Evolutionary conservation across 2,888 invertebrate species (phyloP).

Genomic region (Taphrorychus bicolor): DNA sequence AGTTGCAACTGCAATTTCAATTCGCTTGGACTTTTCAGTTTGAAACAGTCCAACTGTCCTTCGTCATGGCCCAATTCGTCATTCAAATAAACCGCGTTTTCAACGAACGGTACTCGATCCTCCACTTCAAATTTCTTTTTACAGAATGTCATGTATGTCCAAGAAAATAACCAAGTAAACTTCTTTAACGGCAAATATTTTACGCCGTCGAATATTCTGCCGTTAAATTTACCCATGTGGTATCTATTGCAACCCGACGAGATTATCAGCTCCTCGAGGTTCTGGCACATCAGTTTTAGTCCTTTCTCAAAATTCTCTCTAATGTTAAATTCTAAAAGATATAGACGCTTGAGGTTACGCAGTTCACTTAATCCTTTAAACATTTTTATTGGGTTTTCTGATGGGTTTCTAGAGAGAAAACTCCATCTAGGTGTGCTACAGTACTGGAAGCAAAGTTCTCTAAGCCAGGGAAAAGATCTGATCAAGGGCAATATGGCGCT

Average conservation of each 20-base stretch:
- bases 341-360: constrained; percentile 1
- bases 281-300: constrained; percentile 4
- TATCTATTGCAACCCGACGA: constrained; percentile 12
- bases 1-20: neutral
- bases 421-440: neutral
- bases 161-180: constrained; percentile 19
- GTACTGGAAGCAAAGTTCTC: neutral
- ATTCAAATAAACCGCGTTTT: neutral
- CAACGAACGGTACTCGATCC: neutral
- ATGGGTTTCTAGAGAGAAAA: no score
- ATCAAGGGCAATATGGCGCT: neutral
- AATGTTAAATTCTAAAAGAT: constrained; percentile 11
- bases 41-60: neutral
- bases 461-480: neutral
- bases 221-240: constrained; percentile 9
- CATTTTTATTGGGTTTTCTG: neutral
- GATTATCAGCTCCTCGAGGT: constrained; percentile 8
- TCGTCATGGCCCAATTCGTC: neutral
- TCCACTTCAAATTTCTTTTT: neutral
- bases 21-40: neutral
- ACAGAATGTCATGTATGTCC: neutral
- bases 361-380: neutral
- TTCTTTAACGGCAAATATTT: neutral
- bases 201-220: constrained; percentile 5
- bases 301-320: neutral